Conservation (phyloP, 2,888 invertebrate species). For the Mechanitis messenoides region DNA sequence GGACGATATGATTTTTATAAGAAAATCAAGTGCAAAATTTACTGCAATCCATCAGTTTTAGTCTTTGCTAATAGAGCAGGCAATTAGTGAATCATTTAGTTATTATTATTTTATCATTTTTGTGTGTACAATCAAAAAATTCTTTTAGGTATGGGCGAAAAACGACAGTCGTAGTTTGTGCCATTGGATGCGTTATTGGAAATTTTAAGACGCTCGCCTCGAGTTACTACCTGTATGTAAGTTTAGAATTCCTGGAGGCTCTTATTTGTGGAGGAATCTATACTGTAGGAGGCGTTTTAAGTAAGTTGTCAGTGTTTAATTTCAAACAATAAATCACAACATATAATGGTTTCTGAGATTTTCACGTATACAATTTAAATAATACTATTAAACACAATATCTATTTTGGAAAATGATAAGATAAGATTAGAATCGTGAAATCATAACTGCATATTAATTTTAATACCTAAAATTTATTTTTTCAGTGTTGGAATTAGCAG, state of each 20-base stretch:
- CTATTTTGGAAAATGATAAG: too few relatives aligned
- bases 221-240: slow-evolving; percentile 48
- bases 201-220: slow-evolving; percentile 51
- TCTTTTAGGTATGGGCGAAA: slow-evolving; percentile 58
- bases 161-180: slow-evolving; percentile 49
- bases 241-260: slow-evolving; percentile 55
- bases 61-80: too few relatives aligned
- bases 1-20: too few relatives aligned
- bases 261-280: slow-evolving; percentile 50
- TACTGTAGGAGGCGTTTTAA: slow-evolving; percentile 48
- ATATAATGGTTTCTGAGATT: neutral
- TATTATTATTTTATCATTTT: neutral
- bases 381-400: too few relatives aligned
- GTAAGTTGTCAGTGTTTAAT: slow-evolving; percentile 37
- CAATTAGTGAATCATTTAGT: too few relatives aligned
- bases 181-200: slow-evolving; percentile 48
- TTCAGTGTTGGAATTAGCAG: slow-evolving; percentile 59
- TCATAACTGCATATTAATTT: neutral
- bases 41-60: too few relatives aligned
- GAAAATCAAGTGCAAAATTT: too few relatives aligned
- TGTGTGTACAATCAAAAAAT: too few relatives aligned
- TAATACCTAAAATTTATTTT: slow-evolving; percentile 9
- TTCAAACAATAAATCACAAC: too few relatives aligned
- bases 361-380: too few relatives aligned
- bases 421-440: too few relatives aligned